A percentile compares a stretch with the other conserved stretches of the same genome.
Evolutionary conservation across 2,888 invertebrate genomes (phyloP).

Genomic region (Torymus auratus): DNA sequence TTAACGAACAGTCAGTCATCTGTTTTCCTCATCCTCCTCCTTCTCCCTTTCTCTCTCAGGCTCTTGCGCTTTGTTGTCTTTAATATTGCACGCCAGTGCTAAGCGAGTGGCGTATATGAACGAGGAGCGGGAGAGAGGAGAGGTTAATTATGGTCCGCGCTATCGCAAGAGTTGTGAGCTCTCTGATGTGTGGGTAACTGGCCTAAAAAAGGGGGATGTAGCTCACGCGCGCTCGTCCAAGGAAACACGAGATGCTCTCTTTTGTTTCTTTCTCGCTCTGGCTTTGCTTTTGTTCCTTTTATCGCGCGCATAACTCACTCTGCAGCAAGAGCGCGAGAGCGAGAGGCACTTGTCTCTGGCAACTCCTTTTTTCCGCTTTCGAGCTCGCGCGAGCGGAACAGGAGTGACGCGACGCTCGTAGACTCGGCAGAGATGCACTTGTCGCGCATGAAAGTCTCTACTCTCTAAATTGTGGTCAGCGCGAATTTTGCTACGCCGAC

Average conservation of each 20-base stretch:
- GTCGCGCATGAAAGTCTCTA: not conserved
- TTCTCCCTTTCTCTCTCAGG: not conserved
- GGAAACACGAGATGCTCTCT: constrained; percentile 24
- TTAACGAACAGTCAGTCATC: constrained; percentile 42
- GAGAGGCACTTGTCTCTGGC: constrained; percentile 16
- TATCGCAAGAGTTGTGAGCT: constrained; percentile 14
- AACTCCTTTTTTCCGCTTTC: not conserved
- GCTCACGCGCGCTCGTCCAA: not conserved
- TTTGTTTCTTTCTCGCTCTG: constrained; percentile 16
- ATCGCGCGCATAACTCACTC: constrained; percentile 5
- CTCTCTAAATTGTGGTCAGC: too few relatives aligned
- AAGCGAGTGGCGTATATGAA: not conserved
- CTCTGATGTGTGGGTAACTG: too few relatives aligned
- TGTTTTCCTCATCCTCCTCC: constrained; percentile 3
- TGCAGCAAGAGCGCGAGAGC: not conserved
- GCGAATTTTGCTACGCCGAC: too few relatives aligned
- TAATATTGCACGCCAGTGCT: constrained; percentile 1
- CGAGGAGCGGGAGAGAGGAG: not conserved
- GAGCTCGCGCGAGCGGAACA: not conserved
- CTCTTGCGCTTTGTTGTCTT: constrained; percentile 4
- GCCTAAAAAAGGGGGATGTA: constrained; percentile 4
- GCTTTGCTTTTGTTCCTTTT: constrained; percentile 12
- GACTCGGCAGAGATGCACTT: not conserved
- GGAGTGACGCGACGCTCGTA: not conserved
- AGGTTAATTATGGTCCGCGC: constrained; percentile 40